Conservation (phyloP, 1,140 invertebrate species). For the Telenomus remus region DNA sequence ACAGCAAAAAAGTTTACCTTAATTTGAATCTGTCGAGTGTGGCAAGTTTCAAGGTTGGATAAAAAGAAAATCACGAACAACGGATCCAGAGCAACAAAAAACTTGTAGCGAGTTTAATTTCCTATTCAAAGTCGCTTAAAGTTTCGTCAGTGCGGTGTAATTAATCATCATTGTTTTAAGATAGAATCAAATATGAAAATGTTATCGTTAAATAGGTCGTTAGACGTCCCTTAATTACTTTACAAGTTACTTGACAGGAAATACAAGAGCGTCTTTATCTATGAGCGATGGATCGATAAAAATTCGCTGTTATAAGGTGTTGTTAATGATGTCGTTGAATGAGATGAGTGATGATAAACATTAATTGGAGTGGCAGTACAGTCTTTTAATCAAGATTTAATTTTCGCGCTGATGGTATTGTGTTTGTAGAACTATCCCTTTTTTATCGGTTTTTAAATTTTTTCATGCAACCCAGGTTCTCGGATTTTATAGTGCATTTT, state of each 20-base stretch:
- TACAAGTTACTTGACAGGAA: constrained; percentile 46
- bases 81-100: too few relatives aligned
- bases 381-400: too few relatives aligned
- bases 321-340: too few relatives aligned
- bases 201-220: constrained; percentile 51
- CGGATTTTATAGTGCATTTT: constrained; percentile 18
- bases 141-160: constrained; percentile 12
- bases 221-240: constrained; percentile 51
- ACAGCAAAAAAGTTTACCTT: too few relatives aligned
- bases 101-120: constrained; percentile 6
- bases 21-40: too few relatives aligned
- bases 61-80: background rate
- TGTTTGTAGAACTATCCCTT: too few relatives aligned
- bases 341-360: background rate
- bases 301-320: constrained; percentile 4
- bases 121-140: constrained; percentile 15
- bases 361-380: background rate
- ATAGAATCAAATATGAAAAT: constrained; percentile 54
- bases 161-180: constrained; percentile 48
- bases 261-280: constrained; percentile 39
- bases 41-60: too few relatives aligned
- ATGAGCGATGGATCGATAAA: constrained; percentile 30
- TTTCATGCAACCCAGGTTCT: too few relatives aligned
- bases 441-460: too few relatives aligned
- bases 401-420: too few relatives aligned